phyloP scores from a whole-genome alignment of 1,140 invertebrate genomes.

The Manduca sexta region DNA sequence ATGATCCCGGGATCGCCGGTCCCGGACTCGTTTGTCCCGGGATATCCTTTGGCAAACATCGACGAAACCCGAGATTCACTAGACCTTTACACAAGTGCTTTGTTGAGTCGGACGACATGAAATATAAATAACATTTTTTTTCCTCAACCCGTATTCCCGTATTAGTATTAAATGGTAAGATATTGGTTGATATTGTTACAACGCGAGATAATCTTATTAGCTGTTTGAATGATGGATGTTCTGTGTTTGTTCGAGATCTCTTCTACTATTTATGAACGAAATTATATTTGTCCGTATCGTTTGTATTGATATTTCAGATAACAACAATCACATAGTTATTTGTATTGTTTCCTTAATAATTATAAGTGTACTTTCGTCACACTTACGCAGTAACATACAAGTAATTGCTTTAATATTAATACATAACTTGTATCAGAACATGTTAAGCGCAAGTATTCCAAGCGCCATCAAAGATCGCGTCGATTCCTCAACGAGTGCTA shows the following conservation, averaged over 20 bases:
- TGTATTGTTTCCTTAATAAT: neutral
- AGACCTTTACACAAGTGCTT: conserved; percentile 62
- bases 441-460: conserved; percentile 6
- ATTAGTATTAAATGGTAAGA: conserved; percentile 25
- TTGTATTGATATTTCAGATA: no score
- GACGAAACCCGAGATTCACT: conserved; percentile 63
- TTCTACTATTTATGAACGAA: neutral
- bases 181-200: conserved; percentile 44
- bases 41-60: conserved; percentile 66
- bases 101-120: conserved; percentile 44
- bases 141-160: conserved; percentile 19
- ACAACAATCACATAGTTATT: neutral
- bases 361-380: no score
- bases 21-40: conserved; percentile 60
- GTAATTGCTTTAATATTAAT: no score
- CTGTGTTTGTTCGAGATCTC: neutral
- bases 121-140: conserved; percentile 56
- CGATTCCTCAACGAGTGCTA: conserved; percentile 17
- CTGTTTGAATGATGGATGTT: conserved; percentile 3
- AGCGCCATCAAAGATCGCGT: conserved; percentile 29
- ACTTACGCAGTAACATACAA: no score
- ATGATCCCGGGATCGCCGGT: conserved; percentile 53
- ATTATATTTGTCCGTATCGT: no score
- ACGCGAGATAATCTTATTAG: conserved; percentile 20
- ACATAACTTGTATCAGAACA: no score